A percentile compares a stretch with the other conserved stretches of the same genome.
phyloP scores from a whole-genome alignment of 1,140 invertebrate genomes.

The Drosophila micromelanica region DNA sequence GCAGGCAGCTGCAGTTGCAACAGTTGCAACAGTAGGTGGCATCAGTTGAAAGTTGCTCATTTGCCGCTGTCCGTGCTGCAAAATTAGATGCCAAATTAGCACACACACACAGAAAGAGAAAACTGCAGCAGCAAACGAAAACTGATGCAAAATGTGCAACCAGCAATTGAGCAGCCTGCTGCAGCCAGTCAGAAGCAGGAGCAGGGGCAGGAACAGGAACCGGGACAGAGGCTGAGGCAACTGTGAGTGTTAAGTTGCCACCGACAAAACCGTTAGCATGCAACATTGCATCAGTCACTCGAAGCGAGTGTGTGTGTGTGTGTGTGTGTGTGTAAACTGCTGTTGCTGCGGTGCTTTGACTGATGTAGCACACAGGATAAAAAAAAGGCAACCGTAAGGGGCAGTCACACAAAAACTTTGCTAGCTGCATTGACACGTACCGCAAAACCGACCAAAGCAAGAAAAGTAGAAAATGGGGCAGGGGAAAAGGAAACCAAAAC shows the following conservation, averaged over 20 bases:
- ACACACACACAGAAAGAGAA: slow-evolving; percentile 41
- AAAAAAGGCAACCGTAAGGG: slow-evolving; percentile 32
- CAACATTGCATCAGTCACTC: slow-evolving; percentile 29
- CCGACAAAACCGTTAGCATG: slow-evolving; percentile 28
- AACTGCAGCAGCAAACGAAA: slow-evolving; percentile 56
- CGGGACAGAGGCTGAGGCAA: not conserved
- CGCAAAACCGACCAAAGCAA: slow-evolving; percentile 31
- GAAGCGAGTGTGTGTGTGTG: not conserved
- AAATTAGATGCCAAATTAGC: slow-evolving; percentile 80
- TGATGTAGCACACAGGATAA: slow-evolving; percentile 66
- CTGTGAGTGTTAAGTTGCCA: slow-evolving; percentile 41
- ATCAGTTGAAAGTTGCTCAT: slow-evolving; percentile 56
- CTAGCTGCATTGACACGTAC: slow-evolving; percentile 69
- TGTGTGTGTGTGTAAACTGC: slow-evolving; percentile 29
- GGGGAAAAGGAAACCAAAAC: slow-evolving; percentile 16
- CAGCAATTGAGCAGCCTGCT: slow-evolving; percentile 6
- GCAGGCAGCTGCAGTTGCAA: slow-evolving; percentile 16
- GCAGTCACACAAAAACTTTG: slow-evolving; percentile 52
- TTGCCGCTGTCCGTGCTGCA: slow-evolving; percentile 64
- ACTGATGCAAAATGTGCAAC: slow-evolving; percentile 30
- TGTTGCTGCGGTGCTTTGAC: slow-evolving; percentile 74
- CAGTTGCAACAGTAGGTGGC: slow-evolving; percentile 15
- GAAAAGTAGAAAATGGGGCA: not conserved
- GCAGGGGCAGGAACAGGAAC: not conserved
- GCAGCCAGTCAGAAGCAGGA: not conserved